Evolutionary conservation across 2,113 vertebrate genomes (phyloP).

Genomic region (Actenoides lindsayi): DNA sequence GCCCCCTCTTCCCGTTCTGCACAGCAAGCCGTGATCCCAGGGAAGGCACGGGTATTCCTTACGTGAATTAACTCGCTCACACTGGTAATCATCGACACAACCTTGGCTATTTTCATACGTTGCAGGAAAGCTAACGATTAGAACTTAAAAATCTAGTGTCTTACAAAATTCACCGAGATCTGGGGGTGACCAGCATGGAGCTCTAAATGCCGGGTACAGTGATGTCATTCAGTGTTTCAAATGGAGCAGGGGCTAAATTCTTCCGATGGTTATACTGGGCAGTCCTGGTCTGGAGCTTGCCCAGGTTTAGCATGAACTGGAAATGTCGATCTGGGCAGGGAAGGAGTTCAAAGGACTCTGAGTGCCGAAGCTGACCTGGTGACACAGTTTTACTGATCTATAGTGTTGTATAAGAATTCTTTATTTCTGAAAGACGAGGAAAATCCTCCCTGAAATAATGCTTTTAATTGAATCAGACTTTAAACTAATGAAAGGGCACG

Average conservation of each 20-base stretch:
- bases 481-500: background rate
- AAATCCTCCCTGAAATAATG: background rate
- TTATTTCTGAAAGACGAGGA: background rate
- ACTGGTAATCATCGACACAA: background rate
- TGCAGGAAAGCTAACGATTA: background rate
- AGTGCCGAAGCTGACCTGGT: background rate
- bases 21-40: background rate
- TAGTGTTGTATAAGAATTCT: background rate
- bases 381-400: background rate
- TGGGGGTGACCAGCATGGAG: background rate
- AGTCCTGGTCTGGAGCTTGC: background rate
- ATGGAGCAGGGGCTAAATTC: background rate
- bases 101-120: background rate
- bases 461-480: background rate
- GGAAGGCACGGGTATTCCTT: background rate
- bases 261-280: background rate
- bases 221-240: background rate
- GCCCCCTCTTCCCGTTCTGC: background rate
- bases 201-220: too few relatives aligned
- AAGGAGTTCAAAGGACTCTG: background rate
- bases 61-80: background rate
- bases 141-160: background rate
- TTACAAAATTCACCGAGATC: background rate
- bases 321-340: accelerated
- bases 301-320: background rate